These are phyloP conservation scores for Phaetusa simplex DNA, from an alignment of 2,113 vertebrate species.

Conservation along the genomic window DNA sequence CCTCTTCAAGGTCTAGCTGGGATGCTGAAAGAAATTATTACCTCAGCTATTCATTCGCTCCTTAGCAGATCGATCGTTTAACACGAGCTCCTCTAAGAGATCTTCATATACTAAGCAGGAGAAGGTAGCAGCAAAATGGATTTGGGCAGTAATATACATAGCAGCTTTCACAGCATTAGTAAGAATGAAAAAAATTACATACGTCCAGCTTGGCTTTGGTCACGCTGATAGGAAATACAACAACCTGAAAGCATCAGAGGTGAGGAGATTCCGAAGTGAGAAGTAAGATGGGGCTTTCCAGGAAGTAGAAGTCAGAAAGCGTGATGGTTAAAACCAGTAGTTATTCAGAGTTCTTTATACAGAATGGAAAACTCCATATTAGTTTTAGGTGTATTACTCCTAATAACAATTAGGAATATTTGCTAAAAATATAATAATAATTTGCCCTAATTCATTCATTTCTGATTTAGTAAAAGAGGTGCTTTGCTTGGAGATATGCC, in stretches of 20 bases:
- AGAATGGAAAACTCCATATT: not conserved
- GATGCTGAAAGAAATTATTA: not conserved
- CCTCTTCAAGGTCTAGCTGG: not conserved
- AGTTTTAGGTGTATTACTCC: not conserved
- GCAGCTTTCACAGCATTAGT: not conserved
- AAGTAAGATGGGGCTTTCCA: slow-evolving; percentile 27
- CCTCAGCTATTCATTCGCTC: not conserved
- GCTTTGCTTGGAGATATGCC: not conserved
- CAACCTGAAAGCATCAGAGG: not conserved
- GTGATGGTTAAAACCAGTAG: not conserved
- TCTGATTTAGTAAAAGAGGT: not conserved
- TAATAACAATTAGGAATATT: not conserved
- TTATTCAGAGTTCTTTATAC: not conserved
- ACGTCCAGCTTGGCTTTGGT: not conserved
- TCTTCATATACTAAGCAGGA: not conserved
- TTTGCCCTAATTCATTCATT: not conserved
- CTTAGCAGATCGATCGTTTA: not conserved
- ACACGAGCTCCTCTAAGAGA: not conserved
- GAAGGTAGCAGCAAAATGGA: not conserved
- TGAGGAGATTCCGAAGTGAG: not conserved
- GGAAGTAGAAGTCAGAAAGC: not conserved
- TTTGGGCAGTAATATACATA: not conserved
- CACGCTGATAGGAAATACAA: not conserved
- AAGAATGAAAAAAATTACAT: not conserved
- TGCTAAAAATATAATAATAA: not conserved